Base-by-base conservation (phyloP, 2,797 vertebrate genomes). In the Sciurus carolinensis region DNA sequence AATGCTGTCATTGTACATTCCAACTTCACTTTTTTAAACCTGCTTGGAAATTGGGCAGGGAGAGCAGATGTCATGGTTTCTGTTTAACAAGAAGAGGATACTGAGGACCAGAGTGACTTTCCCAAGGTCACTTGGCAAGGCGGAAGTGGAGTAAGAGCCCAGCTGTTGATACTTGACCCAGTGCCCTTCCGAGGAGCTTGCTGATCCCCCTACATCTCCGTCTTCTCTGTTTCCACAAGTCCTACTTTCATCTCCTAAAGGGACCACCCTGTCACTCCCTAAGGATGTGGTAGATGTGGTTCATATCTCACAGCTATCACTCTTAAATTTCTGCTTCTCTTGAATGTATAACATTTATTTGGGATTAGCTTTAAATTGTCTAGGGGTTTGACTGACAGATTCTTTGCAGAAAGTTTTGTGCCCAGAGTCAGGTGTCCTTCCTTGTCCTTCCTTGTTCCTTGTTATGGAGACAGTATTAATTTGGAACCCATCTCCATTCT, bases 21-120 rank as follows among this genome's bases (percentile, higher is more conserved):
- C 30, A 66, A 57, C 5, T 42, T 91, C 26, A n/a, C 59, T 89
- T 90, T 89, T 90, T 52, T 47, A 62, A 77, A 71, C 75, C 52
- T 83, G 75, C 18, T 52, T 73, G 33, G 28, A 72, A 36, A 7
- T 39, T 24, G 42, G 47, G 47, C 12, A 26, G 36, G 17, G 42
- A 59, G 18, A 89, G 10, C 18, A 26, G 30, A 54, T 54, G 30
- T 47, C 59, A n/a, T 26, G n/a, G 17, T 30, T 17, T 5, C 33
- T 57, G 12, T 75, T 92, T 81, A 54, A 75, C 5, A 64, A 64
- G 77, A 80, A 80, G n/a, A 93, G 13, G 47, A 81, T 57, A 66
- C 36, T 15, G 77, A 77, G 66, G 28, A 13, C 22, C 8, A n/a
- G 42, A 66, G 36, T 0, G 13, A 50, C 75, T 20, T 36, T 67